Evolutionary conservation across 2,113 vertebrate genomes (phyloP).

Genomic region (Apistogramma diplotaenia): DNA sequence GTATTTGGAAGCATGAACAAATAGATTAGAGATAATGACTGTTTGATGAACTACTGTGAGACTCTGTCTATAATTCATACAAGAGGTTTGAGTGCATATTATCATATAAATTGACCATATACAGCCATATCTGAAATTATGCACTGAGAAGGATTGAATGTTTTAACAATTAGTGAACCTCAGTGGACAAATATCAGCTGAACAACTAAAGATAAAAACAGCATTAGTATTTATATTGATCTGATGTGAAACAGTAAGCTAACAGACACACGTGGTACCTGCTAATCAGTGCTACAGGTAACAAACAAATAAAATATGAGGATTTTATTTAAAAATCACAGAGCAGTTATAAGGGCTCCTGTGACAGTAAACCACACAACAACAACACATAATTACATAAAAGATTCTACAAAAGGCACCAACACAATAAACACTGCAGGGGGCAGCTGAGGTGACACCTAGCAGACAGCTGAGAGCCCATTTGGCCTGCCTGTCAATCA

Average conservation of each 20-base stretch:
- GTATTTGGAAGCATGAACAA: neutral
- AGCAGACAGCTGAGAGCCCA: neutral
- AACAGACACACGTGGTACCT: neutral
- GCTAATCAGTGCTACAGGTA: neutral
- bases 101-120: neutral
- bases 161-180: neutral
- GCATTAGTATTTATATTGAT: neutral
- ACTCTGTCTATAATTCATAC: neutral
- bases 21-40: neutral
- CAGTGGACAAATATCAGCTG: neutral
- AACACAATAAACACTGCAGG: neutral
- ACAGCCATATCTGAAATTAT: neutral
- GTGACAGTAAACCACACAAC: neutral
- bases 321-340: neutral
- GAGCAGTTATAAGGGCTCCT: accelerated
- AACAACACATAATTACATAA: neutral
- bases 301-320: neutral
- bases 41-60: too few relatives aligned
- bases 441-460: neutral
- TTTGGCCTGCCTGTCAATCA: neutral
- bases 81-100: neutral
- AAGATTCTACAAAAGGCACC: neutral
- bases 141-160: neutral
- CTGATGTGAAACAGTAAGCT: neutral
- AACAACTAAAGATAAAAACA: neutral